A percentile compares a stretch with the other conserved stretches of the same genome.
phyloP scores from a whole-genome alignment of 2,113 vertebrate genomes.

The Paracyprichromis sp. region DNA sequence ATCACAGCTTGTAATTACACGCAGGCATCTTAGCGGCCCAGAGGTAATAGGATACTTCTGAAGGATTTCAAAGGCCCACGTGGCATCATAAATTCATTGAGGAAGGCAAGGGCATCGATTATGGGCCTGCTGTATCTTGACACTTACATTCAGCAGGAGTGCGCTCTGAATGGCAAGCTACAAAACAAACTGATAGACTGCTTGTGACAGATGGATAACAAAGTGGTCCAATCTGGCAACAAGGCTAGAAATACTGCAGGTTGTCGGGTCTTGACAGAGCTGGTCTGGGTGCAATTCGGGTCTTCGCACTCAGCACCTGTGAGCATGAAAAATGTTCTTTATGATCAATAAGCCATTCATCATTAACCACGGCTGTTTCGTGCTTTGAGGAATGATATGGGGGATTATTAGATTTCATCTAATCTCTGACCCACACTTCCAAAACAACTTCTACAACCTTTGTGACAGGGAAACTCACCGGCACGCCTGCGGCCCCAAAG shows the following conservation, averaged over 20 bases:
- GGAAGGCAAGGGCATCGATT: not conserved
- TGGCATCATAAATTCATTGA: not conserved
- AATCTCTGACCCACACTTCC: not conserved
- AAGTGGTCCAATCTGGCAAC: conserved; percentile 31
- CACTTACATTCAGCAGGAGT: conserved; percentile 3
- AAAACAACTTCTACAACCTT: not conserved
- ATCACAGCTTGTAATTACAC: conserved; percentile 14
- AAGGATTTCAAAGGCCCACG: not conserved
- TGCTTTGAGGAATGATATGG: not conserved
- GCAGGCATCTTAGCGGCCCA: not conserved
- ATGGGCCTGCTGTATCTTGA: not conserved
- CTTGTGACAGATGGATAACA: conserved; percentile 19
- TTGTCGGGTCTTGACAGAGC: not conserved
- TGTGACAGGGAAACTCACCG: not conserved
- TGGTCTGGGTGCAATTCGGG: not conserved
- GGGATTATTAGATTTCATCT: conserved; percentile 8
- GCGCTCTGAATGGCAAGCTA: not conserved
- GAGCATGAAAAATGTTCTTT: not conserved
- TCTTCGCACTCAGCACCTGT: not conserved
- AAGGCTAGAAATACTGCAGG: conserved; percentile 7
- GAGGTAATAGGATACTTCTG: not conserved
- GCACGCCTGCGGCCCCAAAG: not conserved
- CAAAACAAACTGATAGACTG: conserved; percentile 27
- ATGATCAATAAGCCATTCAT: conserved; percentile 2
- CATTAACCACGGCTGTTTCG: not conserved